Conservation (phyloP, 1,140 invertebrate species). For the Microplitis mediator region DNA sequence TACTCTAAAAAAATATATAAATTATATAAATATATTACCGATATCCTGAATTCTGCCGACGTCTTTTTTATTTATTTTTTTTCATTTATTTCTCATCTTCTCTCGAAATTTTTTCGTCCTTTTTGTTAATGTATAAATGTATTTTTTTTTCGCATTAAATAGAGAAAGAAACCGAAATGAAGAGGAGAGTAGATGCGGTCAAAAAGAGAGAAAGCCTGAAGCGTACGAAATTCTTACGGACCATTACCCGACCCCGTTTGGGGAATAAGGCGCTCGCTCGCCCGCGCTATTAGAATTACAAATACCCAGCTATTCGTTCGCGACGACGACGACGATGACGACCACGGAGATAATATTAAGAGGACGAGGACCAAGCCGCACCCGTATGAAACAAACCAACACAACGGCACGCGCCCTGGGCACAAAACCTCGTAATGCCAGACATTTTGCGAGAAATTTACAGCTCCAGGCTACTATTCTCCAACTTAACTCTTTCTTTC, state of each 20-base stretch:
- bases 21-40: too few relatives aligned
- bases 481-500: slow-evolving; percentile 26
- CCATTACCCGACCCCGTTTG: slow-evolving; percentile 2
- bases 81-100: too few relatives aligned
- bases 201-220: slow-evolving; percentile 1
- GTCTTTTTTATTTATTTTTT: too few relatives aligned
- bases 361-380: not conserved
- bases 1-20: too few relatives aligned
- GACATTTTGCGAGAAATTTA: slow-evolving; percentile 35
- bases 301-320: slow-evolving; percentile 10
- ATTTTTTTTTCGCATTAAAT: too few relatives aligned
- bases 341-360: too few relatives aligned
- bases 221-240: slow-evolving; percentile 4
- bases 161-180: not conserved
- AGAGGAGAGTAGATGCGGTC: too few relatives aligned
- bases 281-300: slow-evolving; percentile 28
- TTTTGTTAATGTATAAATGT: too few relatives aligned
- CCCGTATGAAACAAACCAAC: not conserved
- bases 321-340: not conserved
- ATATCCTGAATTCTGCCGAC: too few relatives aligned
- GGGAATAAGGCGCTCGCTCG: not conserved
- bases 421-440: slow-evolving; percentile 35
- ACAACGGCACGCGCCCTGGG: slow-evolving; percentile 34
- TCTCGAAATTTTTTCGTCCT: too few relatives aligned
- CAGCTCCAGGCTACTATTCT: slow-evolving; percentile 28